Percentiles rank a stretch among this genome's conserved stretches.
Evolutionary conservation across 2,888 invertebrate genomes (phyloP).

Genomic region (Augochlorella aurata): DNA sequence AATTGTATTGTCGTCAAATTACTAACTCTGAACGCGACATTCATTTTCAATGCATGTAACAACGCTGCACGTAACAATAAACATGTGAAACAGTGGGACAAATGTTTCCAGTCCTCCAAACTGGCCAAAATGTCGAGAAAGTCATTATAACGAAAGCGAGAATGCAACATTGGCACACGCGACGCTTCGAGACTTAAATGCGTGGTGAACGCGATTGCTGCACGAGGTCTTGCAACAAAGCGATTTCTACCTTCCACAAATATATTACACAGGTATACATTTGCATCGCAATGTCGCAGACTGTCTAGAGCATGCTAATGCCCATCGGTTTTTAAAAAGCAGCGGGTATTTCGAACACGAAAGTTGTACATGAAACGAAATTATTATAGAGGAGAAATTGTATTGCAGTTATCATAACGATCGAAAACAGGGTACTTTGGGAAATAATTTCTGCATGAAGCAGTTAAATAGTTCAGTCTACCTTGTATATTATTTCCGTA

Average conservation of each 20-base stretch:
- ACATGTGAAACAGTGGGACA: not conserved
- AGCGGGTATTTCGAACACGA: not conserved
- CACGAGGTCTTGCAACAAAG: not conserved
- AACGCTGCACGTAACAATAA: not conserved
- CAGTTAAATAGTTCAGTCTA: not conserved
- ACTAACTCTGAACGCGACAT: not conserved
- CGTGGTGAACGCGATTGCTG: not conserved
- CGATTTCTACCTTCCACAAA: constrained; percentile 12
- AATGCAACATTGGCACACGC: not conserved
- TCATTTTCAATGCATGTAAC: not conserved
- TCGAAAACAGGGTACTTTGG: not conserved
- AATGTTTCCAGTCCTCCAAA: not conserved
- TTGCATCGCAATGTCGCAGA: not conserved
- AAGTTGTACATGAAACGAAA: not conserved
- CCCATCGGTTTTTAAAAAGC: not conserved
- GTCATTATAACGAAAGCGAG: not conserved
- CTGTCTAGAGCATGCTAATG: not conserved
- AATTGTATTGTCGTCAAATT: not conserved
- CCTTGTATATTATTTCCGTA: not conserved
- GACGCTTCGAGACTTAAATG: constrained; percentile 19
- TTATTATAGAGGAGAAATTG: not conserved
- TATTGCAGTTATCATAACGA: not conserved
- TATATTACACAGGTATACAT: not conserved
- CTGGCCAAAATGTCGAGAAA: not conserved
- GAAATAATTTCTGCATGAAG: not conserved